Percentiles rank a stretch among this genome's conserved stretches.
Conservation (phyloP, 1,140 invertebrate species). For the Diuraphis noxia region DNA sequence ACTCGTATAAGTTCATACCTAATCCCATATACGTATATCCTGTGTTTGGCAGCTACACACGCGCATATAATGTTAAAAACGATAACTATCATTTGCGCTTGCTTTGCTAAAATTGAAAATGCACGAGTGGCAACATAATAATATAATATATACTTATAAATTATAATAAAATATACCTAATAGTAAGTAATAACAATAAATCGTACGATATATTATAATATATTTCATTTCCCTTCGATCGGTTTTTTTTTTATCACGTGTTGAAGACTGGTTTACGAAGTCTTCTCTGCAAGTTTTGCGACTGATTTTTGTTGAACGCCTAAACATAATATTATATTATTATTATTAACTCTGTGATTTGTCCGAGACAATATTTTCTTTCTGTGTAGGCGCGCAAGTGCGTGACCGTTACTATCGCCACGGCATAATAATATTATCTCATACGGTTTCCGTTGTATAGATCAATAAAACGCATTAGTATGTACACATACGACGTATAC, state of each 20-base stretch:
- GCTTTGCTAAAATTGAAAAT: background rate
- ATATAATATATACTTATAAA: too few species aligned
- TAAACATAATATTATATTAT: background rate
- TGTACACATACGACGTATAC: background rate
- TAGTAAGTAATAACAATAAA: background rate
- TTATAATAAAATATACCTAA: background rate
- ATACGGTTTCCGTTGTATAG: conserved; percentile 1
- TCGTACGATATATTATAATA: background rate
- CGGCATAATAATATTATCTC: background rate
- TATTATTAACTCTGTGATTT: background rate
- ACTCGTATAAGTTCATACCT: background rate
- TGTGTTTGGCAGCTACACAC: background rate
- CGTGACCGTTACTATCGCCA: conserved; percentile 8
- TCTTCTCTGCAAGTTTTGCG: background rate
- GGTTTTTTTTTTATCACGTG: background rate
- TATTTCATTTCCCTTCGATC: background rate
- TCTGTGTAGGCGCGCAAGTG: background rate
- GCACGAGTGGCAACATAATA: too few species aligned
- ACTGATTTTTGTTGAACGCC: background rate
- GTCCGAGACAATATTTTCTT: background rate
- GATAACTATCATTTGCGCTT: background rate
- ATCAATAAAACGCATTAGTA: conserved; percentile 52
- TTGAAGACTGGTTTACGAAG: background rate
- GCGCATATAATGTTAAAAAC: background rate
- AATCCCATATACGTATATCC: background rate